phyloP scores from a whole-genome alignment of 2,888 invertebrate species.

The Yponomeuta plumbellus region DNA sequence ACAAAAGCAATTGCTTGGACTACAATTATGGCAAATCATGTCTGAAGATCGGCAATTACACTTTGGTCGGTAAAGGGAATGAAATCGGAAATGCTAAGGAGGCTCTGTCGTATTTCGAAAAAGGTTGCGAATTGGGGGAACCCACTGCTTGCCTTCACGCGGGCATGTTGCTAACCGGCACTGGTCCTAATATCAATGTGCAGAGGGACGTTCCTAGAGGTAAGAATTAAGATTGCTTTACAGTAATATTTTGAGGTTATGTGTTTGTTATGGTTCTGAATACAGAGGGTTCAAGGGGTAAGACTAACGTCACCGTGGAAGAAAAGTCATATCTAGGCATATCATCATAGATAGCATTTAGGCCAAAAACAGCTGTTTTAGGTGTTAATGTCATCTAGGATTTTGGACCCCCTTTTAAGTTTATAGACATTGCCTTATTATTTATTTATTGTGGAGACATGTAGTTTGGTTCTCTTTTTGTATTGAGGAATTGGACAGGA shows the following conservation, averaged over 20 bases:
- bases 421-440: neutral
- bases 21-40: conserved; percentile 91
- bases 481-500: too few species aligned
- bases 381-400: too few species aligned
- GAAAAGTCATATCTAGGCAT: too few species aligned
- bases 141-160: conserved; percentile 85
- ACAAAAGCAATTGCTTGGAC: conserved; percentile 91
- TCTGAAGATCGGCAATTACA: conserved; percentile 88
- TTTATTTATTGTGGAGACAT: too few species aligned
- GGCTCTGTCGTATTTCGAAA: conserved; percentile 84
- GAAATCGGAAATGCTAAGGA: conserved; percentile 75
- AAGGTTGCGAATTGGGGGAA: conserved; percentile 85
- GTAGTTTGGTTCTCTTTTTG: too few species aligned
- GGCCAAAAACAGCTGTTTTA: too few species aligned
- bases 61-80: conserved; percentile 77
- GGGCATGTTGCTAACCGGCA: conserved; percentile 81
- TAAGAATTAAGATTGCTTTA: conserved; percentile 31
- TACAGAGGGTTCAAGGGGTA: neutral
- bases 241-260: neutral
- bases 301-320: too few species aligned
- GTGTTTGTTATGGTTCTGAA: neutral
- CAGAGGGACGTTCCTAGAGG: conserved; percentile 77
- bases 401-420: too few species aligned
- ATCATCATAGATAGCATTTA: too few species aligned
- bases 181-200: conserved; percentile 72